Conservation (phyloP, 2,113 vertebrate genomes). For the Oreotrochilus melanogaster region DNA sequence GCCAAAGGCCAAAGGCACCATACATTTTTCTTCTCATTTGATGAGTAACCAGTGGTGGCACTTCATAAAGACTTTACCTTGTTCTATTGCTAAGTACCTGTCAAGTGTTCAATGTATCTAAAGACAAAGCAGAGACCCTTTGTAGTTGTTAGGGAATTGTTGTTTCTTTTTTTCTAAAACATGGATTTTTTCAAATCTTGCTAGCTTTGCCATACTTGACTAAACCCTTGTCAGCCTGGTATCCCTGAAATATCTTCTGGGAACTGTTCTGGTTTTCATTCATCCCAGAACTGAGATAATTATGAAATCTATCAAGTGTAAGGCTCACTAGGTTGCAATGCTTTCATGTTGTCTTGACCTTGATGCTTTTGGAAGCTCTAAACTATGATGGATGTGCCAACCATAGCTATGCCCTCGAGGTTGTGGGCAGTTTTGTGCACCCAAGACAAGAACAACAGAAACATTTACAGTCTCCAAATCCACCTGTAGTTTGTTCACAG, state of each 20-base stretch:
- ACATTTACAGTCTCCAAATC: constrained; percentile 37
- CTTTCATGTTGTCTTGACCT: constrained; percentile 72
- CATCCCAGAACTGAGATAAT: constrained; percentile 66
- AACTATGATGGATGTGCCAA: constrained; percentile 47
- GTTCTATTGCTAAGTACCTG: constrained; percentile 8
- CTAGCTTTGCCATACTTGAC: constrained; percentile 27
- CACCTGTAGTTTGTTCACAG: not conserved
- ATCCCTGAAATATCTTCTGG: constrained; percentile 1
- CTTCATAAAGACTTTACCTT: constrained; percentile 42
- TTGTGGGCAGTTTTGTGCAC: not conserved
- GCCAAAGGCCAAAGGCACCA: not conserved
- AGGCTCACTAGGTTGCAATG: not conserved
- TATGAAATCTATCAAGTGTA: constrained; percentile 71
- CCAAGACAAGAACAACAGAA: constrained; percentile 10
- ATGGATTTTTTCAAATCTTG: constrained; percentile 47
- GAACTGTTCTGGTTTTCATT: constrained; percentile 36
- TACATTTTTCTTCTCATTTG: constrained; percentile 30
- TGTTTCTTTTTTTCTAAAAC: not conserved
- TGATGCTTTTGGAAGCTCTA: constrained; percentile 44
- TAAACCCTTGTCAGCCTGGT: constrained; percentile 63
- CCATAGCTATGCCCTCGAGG: constrained; percentile 44
- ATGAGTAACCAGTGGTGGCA: not conserved
- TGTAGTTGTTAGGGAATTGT: not conserved
- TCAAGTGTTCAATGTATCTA: not conserved
- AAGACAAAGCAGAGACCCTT: not conserved